A percentile compares a stretch with the other conserved stretches of the same genome.
These are phyloP conservation scores for Rhea pennata DNA, from an alignment of 2,113 vertebrate genomes.

Conservation along the genomic window DNA sequence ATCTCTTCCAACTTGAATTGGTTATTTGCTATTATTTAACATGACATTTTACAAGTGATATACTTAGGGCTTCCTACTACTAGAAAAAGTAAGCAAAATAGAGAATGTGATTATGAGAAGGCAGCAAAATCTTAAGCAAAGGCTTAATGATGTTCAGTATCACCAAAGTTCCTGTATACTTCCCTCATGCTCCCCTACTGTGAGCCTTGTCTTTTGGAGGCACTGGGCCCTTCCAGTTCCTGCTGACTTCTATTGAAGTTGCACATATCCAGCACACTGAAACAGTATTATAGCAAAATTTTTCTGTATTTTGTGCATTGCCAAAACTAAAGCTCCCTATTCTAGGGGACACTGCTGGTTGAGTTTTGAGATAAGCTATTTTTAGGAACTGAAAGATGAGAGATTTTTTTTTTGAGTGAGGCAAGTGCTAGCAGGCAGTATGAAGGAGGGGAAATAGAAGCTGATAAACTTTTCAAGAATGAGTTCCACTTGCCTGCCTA, in stretches of 20 bases:
- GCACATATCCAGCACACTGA: background rate
- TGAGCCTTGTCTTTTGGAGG: background rate
- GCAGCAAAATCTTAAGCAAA: background rate
- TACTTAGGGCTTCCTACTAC: background rate
- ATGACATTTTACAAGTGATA: background rate
- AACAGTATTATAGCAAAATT: background rate
- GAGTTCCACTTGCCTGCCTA: background rate
- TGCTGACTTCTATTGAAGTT: background rate
- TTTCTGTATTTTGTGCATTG: background rate
- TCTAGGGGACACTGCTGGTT: background rate
- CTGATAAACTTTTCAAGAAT: background rate
- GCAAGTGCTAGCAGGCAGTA: background rate
- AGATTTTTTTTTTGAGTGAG: background rate
- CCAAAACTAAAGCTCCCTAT: background rate
- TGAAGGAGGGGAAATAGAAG: background rate
- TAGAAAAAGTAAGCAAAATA: background rate
- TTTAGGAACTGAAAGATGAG: background rate
- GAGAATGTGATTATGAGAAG: background rate
- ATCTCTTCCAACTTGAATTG: background rate
- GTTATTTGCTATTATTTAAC: background rate
- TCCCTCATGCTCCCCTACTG: accelerated
- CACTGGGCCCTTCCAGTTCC: background rate
- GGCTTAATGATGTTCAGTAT: background rate
- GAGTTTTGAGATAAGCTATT: background rate
- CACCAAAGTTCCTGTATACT: background rate